phyloP scores from a whole-genome alignment of 2,888 invertebrate genomes.

The Serrognathus titanus region DNA sequence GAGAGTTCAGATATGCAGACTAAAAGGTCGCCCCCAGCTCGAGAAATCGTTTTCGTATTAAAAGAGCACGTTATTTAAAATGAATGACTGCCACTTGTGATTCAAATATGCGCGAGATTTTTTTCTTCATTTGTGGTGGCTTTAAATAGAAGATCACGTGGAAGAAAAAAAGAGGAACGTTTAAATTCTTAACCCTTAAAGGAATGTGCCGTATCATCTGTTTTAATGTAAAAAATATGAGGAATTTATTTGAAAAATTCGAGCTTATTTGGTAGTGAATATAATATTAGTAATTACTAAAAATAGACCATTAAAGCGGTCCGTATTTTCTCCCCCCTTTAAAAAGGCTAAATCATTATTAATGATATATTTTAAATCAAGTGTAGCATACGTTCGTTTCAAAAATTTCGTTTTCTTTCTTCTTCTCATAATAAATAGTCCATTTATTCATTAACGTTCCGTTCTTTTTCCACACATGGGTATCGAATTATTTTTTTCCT shows the following conservation, averaged over 20 bases:
- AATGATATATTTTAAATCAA: constrained; percentile 34
- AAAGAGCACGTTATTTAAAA: too few species aligned
- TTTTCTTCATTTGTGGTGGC: too few species aligned
- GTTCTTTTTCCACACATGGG: constrained; percentile 27
- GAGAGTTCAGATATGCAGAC: too few species aligned
- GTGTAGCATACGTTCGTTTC: constrained; percentile 19
- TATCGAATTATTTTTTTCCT: constrained; percentile 17
- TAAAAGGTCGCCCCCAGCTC: too few species aligned
- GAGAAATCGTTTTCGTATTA: too few species aligned
- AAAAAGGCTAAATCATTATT: constrained; percentile 21
- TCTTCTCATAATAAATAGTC: constrained; percentile 34
- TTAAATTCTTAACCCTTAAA: constrained; percentile 13
- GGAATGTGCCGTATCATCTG: constrained; percentile 18
- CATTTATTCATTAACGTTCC: constrained; percentile 35
- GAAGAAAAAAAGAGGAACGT: background rate
- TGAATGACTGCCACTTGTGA: too few species aligned
- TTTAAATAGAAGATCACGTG: too few species aligned
- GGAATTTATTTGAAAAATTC: too few species aligned
- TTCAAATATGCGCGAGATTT: too few species aligned
- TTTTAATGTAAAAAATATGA: constrained; percentile 19
- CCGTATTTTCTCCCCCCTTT: background rate
- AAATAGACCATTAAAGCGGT: constrained; percentile 1
- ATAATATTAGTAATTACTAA: constrained; percentile 9
- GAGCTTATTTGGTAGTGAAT: background rate
- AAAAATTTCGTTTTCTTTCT: constrained; percentile 19